phyloP scores from a whole-genome alignment of 2,113 vertebrate species.

The Alaudala cheleensis region DNA sequence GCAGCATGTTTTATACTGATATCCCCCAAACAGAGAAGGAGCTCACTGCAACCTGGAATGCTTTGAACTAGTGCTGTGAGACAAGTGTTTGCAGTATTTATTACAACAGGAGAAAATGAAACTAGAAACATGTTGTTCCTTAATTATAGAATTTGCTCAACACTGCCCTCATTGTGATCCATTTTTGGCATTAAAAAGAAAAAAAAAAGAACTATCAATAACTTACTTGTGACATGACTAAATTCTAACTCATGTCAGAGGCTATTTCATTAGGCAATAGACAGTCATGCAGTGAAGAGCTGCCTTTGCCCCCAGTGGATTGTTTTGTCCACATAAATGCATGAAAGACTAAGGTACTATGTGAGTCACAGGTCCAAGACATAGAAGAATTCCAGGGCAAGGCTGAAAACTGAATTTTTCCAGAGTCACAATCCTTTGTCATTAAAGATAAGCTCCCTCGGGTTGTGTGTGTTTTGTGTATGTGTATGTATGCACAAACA shows the following conservation, averaged over 20 bases:
- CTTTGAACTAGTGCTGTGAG: conserved; percentile 14
- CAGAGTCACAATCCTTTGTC: not conserved
- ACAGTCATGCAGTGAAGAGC: not conserved
- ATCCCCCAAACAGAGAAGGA: conserved; percentile 14
- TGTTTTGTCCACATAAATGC: not conserved
- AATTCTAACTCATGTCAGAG: not conserved
- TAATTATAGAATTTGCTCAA: conserved; percentile 2
- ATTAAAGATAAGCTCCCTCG: not conserved
- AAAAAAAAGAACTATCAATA: not conserved
- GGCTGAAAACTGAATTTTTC: not conserved
- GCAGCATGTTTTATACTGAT: conserved; percentile 13
- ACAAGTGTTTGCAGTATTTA: conserved; percentile 30
- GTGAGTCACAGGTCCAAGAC: not conserved
- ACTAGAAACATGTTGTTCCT: conserved; percentile 1
- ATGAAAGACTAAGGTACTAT: not conserved
- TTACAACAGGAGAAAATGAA: conserved; percentile 32
- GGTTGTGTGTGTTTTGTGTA: not conserved
- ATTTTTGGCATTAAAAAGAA: not conserved
- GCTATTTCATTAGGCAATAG: not conserved
- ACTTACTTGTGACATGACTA: not conserved
- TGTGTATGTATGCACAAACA: not conserved
- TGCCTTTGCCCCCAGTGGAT: not conserved
- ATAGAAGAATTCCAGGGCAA: not conserved
- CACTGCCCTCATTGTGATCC: not conserved
- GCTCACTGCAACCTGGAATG: conserved; percentile 20